A percentile compares a stretch with the other conserved stretches of the same genome.
These are phyloP conservation scores for Panthera uncia DNA, from an alignment of 2,113 vertebrate species.

Conservation along the genomic window DNA sequence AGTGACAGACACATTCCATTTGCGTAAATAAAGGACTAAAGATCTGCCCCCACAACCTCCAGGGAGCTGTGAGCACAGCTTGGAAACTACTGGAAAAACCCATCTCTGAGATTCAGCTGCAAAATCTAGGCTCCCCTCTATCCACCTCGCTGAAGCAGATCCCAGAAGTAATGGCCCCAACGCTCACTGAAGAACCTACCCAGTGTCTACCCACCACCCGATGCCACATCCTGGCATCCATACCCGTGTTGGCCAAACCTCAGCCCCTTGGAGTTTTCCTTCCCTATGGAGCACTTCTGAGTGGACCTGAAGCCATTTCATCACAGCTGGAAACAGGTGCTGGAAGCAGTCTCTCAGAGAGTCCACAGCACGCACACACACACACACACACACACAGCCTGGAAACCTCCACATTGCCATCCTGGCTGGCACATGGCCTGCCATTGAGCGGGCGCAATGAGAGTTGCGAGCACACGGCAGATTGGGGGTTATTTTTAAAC, in stretches of 20 bases:
- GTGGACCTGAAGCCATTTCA: not conserved
- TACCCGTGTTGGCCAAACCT: not conserved
- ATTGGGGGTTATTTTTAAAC: constrained; percentile 80
- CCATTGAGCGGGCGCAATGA: not conserved
- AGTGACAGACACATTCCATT: not conserved
- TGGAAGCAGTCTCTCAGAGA: not conserved
- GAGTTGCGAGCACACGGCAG: constrained; percentile 55
- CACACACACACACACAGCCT: not conserved
- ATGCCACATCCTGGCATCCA: not conserved
- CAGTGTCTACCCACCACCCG: not conserved
- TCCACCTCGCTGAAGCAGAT: not conserved
- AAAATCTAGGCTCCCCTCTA: not conserved
- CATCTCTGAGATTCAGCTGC: not conserved
- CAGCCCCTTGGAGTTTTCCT: not conserved
- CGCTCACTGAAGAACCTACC: not conserved
- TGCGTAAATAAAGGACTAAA: not conserved
- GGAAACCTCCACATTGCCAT: not conserved
- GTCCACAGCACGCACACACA: not conserved
- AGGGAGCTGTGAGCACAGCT: not conserved
- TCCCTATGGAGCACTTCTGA: not conserved
- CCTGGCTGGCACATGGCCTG: not conserved
- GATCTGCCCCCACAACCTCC: not conserved
- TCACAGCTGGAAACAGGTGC: not conserved
- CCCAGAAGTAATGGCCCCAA: fast-evolving
- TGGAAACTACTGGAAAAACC: not conserved